Percentiles rank a stretch among this genome's conserved stretches.
Evolutionary conservation across 2,113 vertebrate genomes (phyloP).

Genomic region (Progne subis): DNA sequence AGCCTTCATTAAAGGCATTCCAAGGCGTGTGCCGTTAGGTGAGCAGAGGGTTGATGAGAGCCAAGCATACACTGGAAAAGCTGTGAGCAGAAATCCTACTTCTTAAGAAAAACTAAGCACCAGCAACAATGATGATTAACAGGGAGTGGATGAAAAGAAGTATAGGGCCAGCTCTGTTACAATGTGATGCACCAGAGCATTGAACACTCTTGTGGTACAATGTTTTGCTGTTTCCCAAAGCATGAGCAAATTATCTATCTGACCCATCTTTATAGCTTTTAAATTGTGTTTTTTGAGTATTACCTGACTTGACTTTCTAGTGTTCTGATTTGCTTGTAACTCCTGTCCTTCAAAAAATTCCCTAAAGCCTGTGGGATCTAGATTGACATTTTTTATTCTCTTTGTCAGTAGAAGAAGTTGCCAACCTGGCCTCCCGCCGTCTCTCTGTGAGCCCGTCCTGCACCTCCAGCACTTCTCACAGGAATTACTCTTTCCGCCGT

Average conservation of each 20-base stretch:
- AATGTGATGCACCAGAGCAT: background rate
- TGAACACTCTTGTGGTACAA: background rate
- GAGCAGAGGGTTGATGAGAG: background rate
- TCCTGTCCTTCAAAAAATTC: background rate
- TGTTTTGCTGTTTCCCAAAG: background rate
- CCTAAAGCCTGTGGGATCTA: background rate
- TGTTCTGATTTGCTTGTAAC: background rate
- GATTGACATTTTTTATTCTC: conserved; percentile 71
- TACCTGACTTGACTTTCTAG: background rate
- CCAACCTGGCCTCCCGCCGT: conserved; percentile 94
- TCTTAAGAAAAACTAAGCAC: background rate
- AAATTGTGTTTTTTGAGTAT: background rate
- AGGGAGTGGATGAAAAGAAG: background rate
- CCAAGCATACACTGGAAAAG: background rate
- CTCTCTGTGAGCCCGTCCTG: conserved; percentile 97
- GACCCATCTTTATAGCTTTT: background rate
- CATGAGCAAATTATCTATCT: background rate
- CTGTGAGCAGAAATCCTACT: background rate
- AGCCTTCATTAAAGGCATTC: background rate
- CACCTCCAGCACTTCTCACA: conserved; percentile 96
- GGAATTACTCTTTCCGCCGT: conserved; percentile 96
- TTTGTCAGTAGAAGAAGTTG: conserved; percentile 96
- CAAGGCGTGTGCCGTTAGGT: background rate
- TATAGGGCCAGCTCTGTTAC: background rate
- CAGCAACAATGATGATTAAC: background rate